Evolutionary conservation across 2,797 vertebrate species (phyloP).

Genomic region (Serranus cabrilla): DNA sequence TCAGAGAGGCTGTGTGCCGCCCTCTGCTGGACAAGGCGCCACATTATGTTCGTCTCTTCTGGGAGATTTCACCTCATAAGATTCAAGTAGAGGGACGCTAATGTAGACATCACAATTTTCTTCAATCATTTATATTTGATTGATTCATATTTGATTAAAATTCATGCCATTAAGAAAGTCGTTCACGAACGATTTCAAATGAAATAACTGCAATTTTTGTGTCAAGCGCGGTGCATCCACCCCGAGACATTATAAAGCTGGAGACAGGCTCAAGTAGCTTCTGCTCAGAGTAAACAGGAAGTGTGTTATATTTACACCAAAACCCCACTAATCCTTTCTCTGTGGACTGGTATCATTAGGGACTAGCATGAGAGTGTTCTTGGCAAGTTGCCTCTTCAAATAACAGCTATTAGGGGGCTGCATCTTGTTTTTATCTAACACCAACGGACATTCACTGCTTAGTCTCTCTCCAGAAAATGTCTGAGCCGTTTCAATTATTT

Average conservation of each 20-base stretch:
- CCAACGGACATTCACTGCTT: slow-evolving; percentile 10
- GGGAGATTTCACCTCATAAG: not conserved
- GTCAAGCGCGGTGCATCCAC: slow-evolving; percentile 23
- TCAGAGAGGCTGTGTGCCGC: slow-evolving; percentile 68
- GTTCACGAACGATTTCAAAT: slow-evolving; percentile 14
- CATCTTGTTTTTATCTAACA: slow-evolving; percentile 39
- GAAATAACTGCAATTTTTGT: slow-evolving; percentile 20
- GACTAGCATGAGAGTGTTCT: slow-evolving; percentile 55
- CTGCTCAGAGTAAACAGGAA: slow-evolving; percentile 69
- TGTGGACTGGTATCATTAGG: slow-evolving; percentile 65
- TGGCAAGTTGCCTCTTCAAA: slow-evolving; percentile 63
- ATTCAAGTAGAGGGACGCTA: not conserved
- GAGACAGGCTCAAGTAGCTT: slow-evolving; percentile 50
- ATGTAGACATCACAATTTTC: slow-evolving; percentile 6
- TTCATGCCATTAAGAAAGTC: not conserved
- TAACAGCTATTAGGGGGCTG: slow-evolving; percentile 50
- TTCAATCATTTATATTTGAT: not conserved
- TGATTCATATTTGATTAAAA: slow-evolving; percentile 3
- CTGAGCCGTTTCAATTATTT: slow-evolving; percentile 31
- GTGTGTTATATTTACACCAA: slow-evolving; percentile 75
- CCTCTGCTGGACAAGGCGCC: slow-evolving; percentile 74
- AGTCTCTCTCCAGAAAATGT: slow-evolving; percentile 25
- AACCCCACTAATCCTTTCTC: slow-evolving; percentile 74
- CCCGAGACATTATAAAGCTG: slow-evolving; percentile 29
- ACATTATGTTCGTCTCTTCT: not conserved